Evolutionary conservation across 2,797 vertebrate species (phyloP), one percentile per base, ranked within the genome.

Genomic region (Paramormyrops hopkinsi): DNA sequence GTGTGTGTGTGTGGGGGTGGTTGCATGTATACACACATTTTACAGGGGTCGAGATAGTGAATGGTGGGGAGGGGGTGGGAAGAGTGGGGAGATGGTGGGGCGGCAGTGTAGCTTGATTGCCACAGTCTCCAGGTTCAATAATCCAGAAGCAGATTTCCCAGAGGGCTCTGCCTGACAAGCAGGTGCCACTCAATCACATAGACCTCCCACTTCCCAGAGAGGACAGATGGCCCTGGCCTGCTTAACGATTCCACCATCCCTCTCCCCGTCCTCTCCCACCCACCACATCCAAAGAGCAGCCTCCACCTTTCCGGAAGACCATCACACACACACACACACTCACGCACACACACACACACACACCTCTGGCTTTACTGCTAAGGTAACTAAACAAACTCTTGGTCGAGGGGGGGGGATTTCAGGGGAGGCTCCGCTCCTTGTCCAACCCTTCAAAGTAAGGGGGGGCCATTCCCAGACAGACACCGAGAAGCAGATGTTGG

Each of bases 181-280:
- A 97, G 96, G 95, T 97, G 96, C 96, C 96, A 96, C 94, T 97
- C 96, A 96, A 96, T 95, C 95, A 95, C 89, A 91, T 90, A 90
- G 92, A 89, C 90, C 94, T 93, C 93, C 85, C 91, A 90, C 92
- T 92, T 94, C 94, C 92, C 93, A 93, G 88, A 92, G 94, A 95
- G 95, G 95, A 95, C 96, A 97, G 95, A 96, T 95, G 95, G 95
- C 95, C 95, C 94, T 93, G 93, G 92, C 91, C 94, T 93, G 93
- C 94, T 97, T 95, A 96, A 95, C 92, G 91, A 95, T 95, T 95
- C 93, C 92, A 93, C 88, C 90, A 92, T 93, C 92, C 94, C 83
- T 89, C 22, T 56, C 11, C 25, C 29, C 46, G 73, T 89, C 65
- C 51, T 89, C 17, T 56, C 46, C 82, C 22, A 73, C 50, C 41